Evolutionary conservation across 2,888 invertebrate species (phyloP), one percentile per base, ranked within the genome.

Genomic region (Gastrophysa polygoni): DNA sequence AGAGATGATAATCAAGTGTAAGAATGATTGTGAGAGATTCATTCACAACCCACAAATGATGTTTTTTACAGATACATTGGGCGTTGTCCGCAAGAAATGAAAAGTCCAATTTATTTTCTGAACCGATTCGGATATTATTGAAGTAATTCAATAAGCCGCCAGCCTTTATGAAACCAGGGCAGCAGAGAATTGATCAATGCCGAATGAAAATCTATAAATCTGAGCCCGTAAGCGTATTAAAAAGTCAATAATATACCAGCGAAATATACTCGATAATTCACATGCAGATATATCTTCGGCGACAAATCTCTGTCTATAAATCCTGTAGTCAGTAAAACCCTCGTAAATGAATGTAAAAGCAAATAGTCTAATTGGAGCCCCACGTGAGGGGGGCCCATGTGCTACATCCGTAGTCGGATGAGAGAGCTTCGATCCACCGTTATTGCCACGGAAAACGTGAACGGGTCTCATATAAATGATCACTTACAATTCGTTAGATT

Each of bases 261-360:
- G 69, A 74, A 74, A 75, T 73, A 75, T 75, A 72, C 76, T 64
- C 76, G 68, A 78, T 78, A 79, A 76, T 78, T 79, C 76, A 77
- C 77, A 76, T 76, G 75, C 76, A 74, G 74, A 79, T 79, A 78
- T 76, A 78, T 79, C 75, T 73, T 71, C 75, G 67, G 70, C 73
- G 77, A 77, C 78, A 80, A 80, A 80, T 79, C 78, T 79, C 68
- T 59, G 67, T 75, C 77, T 74, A 80, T 81, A 80, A 80, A 80
- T 80, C 76, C 73, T 77, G 75, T 79, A 78, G 80, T 80, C 80
- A 78, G 80, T 79, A 80, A 80, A 80, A 81, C 80, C 80, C 80
- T 78, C 78, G 74, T 76, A 75, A 79, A 80, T 78, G 78, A 80
- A 79, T 79, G 78, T 75, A 79, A 79, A 79, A 78, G 79, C 80